Percentiles rank a stretch among this genome's conserved stretches.
Evolutionary conservation across 2,797 vertebrate species (phyloP).

Genomic region (Nyctalus aviator): DNA sequence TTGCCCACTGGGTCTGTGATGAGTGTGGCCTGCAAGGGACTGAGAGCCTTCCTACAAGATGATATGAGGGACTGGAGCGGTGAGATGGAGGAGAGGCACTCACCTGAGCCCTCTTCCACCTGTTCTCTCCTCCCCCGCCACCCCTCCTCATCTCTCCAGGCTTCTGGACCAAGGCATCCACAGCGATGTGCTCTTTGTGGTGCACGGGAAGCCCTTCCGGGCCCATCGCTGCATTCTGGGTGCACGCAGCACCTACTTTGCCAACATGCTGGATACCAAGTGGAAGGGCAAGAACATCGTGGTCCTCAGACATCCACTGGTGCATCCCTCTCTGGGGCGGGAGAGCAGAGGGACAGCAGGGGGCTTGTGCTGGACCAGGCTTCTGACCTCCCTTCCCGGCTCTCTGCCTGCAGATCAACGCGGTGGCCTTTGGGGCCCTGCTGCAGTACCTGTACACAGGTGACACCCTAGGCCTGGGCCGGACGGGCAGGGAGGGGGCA

Average conservation of each 20-base stretch:
- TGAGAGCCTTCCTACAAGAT: too few species aligned
- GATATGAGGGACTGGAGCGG: accelerated
- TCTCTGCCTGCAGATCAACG: constrained; percentile 92
- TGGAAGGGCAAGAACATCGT: constrained; percentile 96
- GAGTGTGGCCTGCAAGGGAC: neutral
- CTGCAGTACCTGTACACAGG: constrained; percentile 98
- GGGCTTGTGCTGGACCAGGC: accelerated
- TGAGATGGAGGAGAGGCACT: neutral
- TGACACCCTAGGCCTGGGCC: constrained; percentile 77
- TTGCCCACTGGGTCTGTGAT: neutral
- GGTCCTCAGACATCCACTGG: constrained; percentile 96
- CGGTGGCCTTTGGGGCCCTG: constrained; percentile 95
- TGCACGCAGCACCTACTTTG: constrained; percentile 95
- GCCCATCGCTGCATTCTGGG: constrained; percentile 95
- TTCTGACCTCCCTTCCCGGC: constrained; percentile 54
- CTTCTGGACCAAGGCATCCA: constrained; percentile 95
- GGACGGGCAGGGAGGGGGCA: neutral
- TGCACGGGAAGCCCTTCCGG: constrained; percentile 95
- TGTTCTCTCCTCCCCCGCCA: too few species aligned
- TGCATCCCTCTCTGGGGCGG: constrained; percentile 71
- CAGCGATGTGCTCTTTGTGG: constrained; percentile 94
- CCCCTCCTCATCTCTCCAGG: constrained; percentile 82
- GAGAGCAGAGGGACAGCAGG: neutral
- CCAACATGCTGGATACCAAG: constrained; percentile 96
- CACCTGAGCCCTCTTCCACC: neutral